Evolutionary conservation across 2,888 invertebrate species (phyloP), one percentile per base, ranked within the genome.

Genomic region (Epinotia demarniana): DNA sequence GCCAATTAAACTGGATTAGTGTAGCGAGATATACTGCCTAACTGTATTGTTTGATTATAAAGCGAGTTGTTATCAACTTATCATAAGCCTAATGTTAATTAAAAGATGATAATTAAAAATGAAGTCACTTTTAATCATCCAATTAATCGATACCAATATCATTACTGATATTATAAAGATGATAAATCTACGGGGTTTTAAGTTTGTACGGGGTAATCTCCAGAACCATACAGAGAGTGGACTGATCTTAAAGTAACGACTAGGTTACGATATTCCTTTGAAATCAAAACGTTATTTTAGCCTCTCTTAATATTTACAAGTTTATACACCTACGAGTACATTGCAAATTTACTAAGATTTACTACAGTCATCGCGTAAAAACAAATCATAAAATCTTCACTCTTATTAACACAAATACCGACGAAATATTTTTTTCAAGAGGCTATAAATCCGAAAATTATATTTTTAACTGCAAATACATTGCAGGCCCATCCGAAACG

Each of bases 401-500:
- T 71, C 58, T 75, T 66, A 75, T 71, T 70, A 70, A 66, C 75
- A 43, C 71, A 11, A 39, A 66, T 43, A 66, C 53, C 55, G 49
- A 62, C 58, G 33, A 33, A 72, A 72, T 72, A 67, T 67, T 67
- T 72, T 53, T 75, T 67, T 23, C 75, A 72, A 75, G 75, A 55
- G 75, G 58, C 72, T 23, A 75, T 75, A 75, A 75, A 75, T 75
- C 33, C 71, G 23, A 43, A 66, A 75, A 75, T 75, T 75, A 75
- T 67, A 75, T 75, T 75, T 75, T 75, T 75, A 72, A 75, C 75
- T 71, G 75, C 75, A 67, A 75, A 72, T 67, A 71, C 75, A 75
- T 75, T 33, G 75, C 75, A 71, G 72, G 72, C 61, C 61, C 75
- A 61, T 72, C 72, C 61, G 46, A 75, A 75, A 69, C 70, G 71